Conservation (phyloP, 2,113 vertebrate genomes). For the Sturnira hondurensis region DNA sequence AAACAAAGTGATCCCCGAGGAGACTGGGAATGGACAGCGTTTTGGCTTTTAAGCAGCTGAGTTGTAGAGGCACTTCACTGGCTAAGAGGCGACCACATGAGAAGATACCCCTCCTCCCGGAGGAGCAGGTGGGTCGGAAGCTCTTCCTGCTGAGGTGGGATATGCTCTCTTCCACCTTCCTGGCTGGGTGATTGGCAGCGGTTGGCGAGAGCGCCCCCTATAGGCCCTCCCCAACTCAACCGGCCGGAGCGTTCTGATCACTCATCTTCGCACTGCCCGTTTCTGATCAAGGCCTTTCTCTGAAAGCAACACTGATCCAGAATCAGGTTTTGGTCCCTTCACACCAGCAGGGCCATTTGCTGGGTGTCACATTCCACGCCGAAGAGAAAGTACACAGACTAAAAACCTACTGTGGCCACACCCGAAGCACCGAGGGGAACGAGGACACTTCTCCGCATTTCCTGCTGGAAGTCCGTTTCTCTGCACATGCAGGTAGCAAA, state of each 20-base stretch:
- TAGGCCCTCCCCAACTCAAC: not conserved
- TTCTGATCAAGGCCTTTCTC: not conserved
- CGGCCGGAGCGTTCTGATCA: not conserved
- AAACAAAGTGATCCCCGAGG: not conserved
- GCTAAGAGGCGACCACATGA: not conserved
- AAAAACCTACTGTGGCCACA: not conserved
- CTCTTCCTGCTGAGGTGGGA: not conserved
- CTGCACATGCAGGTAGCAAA: not conserved
- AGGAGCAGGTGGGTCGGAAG: not conserved
- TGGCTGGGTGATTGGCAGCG: not conserved
- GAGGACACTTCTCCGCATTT: not conserved
- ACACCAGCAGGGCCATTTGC: not conserved
- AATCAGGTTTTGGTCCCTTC: not conserved
- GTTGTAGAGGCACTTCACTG: too few relatives aligned
- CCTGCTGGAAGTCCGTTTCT: not conserved
- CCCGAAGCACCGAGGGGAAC: not conserved
- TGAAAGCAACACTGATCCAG: not conserved
- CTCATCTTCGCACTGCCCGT: not conserved
- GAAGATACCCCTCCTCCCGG: not conserved
- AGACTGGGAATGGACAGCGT: not conserved
- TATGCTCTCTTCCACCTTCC: not conserved
- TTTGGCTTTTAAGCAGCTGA: not conserved
- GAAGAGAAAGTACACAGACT: not conserved
- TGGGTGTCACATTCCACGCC: not conserved
- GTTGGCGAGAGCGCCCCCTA: not conserved